Percentiles rank a stretch among this genome's conserved stretches.
phyloP scores from a whole-genome alignment of 1,140 invertebrate genomes.

The Ptiloglossa arizonensis region DNA sequence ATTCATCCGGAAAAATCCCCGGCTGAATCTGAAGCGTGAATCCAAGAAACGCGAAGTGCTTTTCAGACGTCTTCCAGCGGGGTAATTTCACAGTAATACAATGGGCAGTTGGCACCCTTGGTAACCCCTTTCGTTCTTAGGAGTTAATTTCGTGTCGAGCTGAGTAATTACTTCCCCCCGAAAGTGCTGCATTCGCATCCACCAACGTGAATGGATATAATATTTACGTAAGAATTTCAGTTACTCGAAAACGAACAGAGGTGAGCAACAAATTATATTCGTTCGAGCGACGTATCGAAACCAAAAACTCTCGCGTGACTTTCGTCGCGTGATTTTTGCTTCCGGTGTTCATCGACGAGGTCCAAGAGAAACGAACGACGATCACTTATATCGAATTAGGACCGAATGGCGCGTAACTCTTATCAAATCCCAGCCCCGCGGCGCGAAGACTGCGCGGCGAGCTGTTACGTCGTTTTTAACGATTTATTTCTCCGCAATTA shows the following conservation, averaged over 20 bases:
- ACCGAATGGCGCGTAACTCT: conserved; percentile 61
- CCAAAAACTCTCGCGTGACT: conserved; percentile 30
- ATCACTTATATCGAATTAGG: conserved; percentile 70
- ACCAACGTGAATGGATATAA: conserved; percentile 73
- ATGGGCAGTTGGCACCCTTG: conserved; percentile 50
- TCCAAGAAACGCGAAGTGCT: no score
- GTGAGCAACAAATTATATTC: no score
- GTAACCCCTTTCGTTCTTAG: conserved; percentile 61
- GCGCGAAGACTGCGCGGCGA: conserved; percentile 26
- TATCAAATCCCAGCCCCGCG: conserved; percentile 51
- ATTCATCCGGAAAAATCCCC: no score
- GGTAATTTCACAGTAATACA: no score
- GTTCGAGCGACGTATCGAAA: no score
- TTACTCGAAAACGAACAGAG: no score
- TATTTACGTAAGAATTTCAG: conserved; percentile 75
- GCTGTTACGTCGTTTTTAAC: conserved; percentile 37
- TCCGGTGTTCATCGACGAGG: conserved; percentile 1
- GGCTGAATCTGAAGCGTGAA: no score
- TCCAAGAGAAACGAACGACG: conserved; percentile 23
- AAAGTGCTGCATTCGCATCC: conserved; percentile 77
- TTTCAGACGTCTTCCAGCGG: no score
- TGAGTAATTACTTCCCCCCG: conserved; percentile 70
- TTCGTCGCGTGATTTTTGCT: conserved; percentile 15
- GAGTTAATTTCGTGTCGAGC: conserved; percentile 71
- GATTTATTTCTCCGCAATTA: conserved; percentile 34